Evolutionary conservation across 2,113 vertebrate species (phyloP).

Genomic region (Cynoglossus semilaevis): DNA sequence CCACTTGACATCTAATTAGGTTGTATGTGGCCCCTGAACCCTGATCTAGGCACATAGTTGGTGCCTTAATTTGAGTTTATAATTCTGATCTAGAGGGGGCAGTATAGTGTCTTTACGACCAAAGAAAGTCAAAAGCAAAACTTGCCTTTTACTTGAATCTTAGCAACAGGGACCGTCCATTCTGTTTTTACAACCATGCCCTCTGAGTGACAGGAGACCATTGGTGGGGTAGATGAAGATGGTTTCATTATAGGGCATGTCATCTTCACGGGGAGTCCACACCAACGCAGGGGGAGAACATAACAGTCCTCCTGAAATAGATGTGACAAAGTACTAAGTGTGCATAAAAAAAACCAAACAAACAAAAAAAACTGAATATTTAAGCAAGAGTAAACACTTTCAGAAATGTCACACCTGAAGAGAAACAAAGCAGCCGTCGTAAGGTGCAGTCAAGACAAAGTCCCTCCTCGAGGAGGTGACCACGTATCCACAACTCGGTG

Average conservation of each 20-base stretch:
- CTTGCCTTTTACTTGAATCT: conserved; percentile 69
- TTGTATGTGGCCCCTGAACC: too few species aligned
- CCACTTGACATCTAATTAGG: too few species aligned
- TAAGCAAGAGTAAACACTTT: background rate
- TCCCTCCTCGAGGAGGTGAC: conserved; percentile 42
- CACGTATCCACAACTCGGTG: conserved; percentile 69
- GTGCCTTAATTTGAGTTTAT: too few species aligned
- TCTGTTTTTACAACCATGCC: conserved; percentile 69
- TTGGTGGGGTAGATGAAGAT: conserved; percentile 37
- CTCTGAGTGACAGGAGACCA: conserved; percentile 62
- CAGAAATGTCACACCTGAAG: conserved; percentile 52
- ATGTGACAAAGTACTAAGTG: too few species aligned
- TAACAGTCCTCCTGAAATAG: conserved; percentile 57
- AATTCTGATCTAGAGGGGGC: too few species aligned
- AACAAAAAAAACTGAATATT: too few species aligned
- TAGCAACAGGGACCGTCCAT: conserved; percentile 4
- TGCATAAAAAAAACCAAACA: too few species aligned
- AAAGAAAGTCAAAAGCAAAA: background rate
- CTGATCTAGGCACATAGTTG: too few species aligned
- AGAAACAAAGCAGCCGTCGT: conserved; percentile 69
- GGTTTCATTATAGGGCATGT: conserved; percentile 56
- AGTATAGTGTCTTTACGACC: background rate
- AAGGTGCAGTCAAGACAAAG: conserved; percentile 63
- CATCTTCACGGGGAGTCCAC: conserved; percentile 66
- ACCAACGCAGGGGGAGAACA: conserved; percentile 65